Percentiles rank a stretch among this genome's conserved stretches.
Evolutionary conservation across 2,113 vertebrate species (phyloP).

Genomic region (Odobenus rosmarus): DNA sequence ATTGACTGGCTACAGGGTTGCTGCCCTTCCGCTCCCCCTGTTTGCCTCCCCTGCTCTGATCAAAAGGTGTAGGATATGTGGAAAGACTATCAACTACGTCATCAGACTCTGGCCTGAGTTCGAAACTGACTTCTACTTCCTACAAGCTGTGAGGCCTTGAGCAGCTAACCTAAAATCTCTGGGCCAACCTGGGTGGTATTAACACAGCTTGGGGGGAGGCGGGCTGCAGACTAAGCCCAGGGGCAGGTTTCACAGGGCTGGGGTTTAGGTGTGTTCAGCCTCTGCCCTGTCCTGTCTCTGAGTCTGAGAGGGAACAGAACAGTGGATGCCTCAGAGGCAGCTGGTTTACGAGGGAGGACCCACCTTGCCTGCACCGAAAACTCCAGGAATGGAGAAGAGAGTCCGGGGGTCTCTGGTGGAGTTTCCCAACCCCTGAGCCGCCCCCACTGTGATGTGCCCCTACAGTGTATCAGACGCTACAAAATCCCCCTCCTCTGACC

Average conservation of each 20-base stretch:
- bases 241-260: background rate
- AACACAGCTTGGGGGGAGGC: accelerated
- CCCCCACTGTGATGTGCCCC: too few relatives aligned
- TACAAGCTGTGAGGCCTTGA: background rate
- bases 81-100: background rate
- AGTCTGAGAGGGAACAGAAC: background rate
- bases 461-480: background rate
- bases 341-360: background rate
- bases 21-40: background rate
- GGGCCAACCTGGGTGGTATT: background rate
- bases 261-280: background rate
- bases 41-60: background rate
- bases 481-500: background rate
- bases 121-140: background rate
- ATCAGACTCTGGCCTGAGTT: background rate
- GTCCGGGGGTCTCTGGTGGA: accelerated
- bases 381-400: background rate
- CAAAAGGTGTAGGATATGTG: background rate
- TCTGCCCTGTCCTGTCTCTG: background rate
- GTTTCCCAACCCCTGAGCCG: background rate
- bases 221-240: background rate
- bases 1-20: too few relatives aligned
- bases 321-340: too few relatives aligned
- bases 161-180: background rate
- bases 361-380: background rate